Evolutionary conservation across 2,113 vertebrate genomes (phyloP).

Genomic region (Thryonomys swinderianus): DNA sequence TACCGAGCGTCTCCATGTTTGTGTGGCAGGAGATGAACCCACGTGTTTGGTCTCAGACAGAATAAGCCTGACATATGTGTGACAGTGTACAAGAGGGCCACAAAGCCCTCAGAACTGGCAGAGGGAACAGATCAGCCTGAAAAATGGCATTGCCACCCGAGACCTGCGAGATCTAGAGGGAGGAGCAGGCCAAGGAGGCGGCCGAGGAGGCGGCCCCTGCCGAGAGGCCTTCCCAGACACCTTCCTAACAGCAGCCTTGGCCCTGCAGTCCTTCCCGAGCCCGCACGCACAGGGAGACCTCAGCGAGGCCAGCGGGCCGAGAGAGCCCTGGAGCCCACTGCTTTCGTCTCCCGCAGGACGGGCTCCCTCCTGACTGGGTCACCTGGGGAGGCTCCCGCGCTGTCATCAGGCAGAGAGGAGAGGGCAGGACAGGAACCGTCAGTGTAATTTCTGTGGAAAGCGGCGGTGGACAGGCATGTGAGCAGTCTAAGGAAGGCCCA

Average conservation of each 20-base stretch:
- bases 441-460: neutral
- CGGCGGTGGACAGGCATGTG: neutral
- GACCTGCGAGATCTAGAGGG: neutral
- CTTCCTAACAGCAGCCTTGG: neutral
- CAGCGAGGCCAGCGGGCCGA: neutral
- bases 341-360: neutral
- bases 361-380: too few relatives aligned
- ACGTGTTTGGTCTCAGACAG: neutral
- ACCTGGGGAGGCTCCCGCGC: neutral
- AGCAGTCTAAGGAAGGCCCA: neutral
- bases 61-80: neutral
- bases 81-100: neutral
- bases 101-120: neutral
- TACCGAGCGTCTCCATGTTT: neutral
- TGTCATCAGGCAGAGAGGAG: neutral
- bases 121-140: neutral
- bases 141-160: neutral
- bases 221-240: neutral
- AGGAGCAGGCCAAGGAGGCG: neutral
- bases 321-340: neutral
- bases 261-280: neutral
- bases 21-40: neutral
- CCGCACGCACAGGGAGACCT: neutral
- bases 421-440: neutral
- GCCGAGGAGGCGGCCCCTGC: neutral